These are phyloP conservation scores for Peromyscus eremicus DNA, from an alignment of 2,797 vertebrate genomes.

Conservation along the genomic window DNA sequence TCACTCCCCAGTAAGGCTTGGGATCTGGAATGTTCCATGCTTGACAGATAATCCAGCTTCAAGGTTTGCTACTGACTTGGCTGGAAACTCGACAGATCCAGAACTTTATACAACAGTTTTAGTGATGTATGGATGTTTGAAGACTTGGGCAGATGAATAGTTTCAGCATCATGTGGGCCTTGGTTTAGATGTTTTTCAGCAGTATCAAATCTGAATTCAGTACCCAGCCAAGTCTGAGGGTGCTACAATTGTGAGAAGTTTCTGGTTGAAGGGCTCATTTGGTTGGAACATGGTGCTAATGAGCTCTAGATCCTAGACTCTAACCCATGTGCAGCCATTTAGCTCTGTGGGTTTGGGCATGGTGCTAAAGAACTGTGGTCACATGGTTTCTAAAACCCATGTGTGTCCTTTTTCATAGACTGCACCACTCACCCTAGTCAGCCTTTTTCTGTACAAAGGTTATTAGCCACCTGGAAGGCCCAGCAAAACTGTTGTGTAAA, in stretches of 20 bases:
- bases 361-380: constrained; percentile 60
- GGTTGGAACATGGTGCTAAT: constrained; percentile 65
- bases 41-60: constrained; percentile 48
- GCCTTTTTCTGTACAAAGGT: constrained; percentile 49
- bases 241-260: constrained; percentile 54
- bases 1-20: constrained; percentile 20
- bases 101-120: background rate
- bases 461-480: constrained; percentile 45
- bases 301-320: constrained; percentile 56
- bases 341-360: constrained; percentile 57
- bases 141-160: background rate
- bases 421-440: constrained; percentile 36
- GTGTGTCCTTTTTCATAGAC: constrained; percentile 53
- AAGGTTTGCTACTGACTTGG: constrained; percentile 35
- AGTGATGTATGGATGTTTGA: constrained; percentile 19
- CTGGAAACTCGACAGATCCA: background rate
- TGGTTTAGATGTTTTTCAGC: constrained; percentile 30
- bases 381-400: constrained; percentile 45
- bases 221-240: constrained; percentile 53
- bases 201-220: constrained; percentile 46
- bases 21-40: background rate
- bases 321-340: constrained; percentile 61
- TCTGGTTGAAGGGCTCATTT: constrained; percentile 55
- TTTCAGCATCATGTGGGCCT: background rate
- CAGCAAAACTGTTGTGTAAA: constrained; percentile 35